Percentiles rank a stretch among this genome's conserved stretches.
phyloP scores from a whole-genome alignment of 2,797 vertebrate genomes.

The Poeciliopsis presidionis region DNA sequence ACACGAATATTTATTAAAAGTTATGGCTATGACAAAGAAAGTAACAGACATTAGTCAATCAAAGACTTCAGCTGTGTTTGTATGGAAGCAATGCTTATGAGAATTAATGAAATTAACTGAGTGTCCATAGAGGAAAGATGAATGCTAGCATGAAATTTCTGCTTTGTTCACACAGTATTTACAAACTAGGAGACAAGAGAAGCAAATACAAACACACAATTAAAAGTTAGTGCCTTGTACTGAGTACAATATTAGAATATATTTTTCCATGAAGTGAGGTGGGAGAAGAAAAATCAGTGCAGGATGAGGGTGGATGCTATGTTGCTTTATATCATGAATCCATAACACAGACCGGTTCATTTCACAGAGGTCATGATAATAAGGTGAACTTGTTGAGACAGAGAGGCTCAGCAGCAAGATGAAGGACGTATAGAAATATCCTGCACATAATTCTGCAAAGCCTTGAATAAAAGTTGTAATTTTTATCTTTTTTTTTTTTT shows the following conservation, averaged over 20 bases:
- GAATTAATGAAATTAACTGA: background rate
- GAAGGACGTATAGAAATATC: constrained; percentile 39
- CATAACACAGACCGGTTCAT: constrained; percentile 24
- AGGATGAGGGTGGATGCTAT: constrained; percentile 3
- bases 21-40: background rate
- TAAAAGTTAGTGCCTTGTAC: background rate
- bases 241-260: background rate
- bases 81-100: background rate
- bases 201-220: background rate
- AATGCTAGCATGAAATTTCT: background rate
- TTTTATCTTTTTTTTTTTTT: constrained; percentile 28
- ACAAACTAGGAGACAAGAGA: background rate
- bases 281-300: background rate
- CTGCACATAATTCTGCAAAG: constrained; percentile 23
- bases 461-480: constrained; percentile 36
- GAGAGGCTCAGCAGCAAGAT: constrained; percentile 33
- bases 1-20: background rate
- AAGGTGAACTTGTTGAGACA: constrained; percentile 44
- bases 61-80: background rate
- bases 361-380: constrained; percentile 37
- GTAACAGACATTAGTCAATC: background rate
- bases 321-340: constrained; percentile 7
- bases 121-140: background rate
- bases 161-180: background rate
- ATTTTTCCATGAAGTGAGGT: background rate